A percentile compares a stretch with the other conserved stretches of the same genome.
phyloP scores from a whole-genome alignment of 2,888 invertebrate species.

The Chironomus tentans region DNA sequence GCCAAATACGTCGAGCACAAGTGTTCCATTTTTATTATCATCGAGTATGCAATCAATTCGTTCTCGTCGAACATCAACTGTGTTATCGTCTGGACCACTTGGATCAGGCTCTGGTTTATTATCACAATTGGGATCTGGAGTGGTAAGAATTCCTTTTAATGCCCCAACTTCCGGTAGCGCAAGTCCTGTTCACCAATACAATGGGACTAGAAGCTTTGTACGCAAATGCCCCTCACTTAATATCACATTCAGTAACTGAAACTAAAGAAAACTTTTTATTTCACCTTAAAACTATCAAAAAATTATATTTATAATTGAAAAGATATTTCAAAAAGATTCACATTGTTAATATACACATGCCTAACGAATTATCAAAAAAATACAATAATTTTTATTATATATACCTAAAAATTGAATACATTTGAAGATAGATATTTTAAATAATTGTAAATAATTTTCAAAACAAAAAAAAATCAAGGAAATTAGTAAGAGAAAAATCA shows the following conservation, averaged over 20 bases:
- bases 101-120: slow-evolving; percentile 66
- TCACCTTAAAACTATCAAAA: background rate
- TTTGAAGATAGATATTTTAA: no score
- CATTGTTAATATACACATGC: slow-evolving; percentile 39
- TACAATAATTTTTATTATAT: slow-evolving; percentile 15
- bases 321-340: slow-evolving; percentile 30
- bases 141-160: slow-evolving; percentile 75
- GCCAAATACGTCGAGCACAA: slow-evolving; percentile 76
- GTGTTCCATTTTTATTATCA: slow-evolving; percentile 75
- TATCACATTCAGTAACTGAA: slow-evolving; percentile 55
- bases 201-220: slow-evolving; percentile 51
- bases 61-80: slow-evolving; percentile 64
- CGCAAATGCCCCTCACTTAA: slow-evolving; percentile 70
- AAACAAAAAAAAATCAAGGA: no score
- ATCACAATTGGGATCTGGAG: slow-evolving; percentile 84
- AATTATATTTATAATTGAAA: background rate
- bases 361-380: slow-evolving; percentile 33
- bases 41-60: slow-evolving; percentile 68
- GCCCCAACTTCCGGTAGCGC: slow-evolving; percentile 54
- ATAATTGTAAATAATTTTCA: no score
- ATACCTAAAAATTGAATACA: background rate
- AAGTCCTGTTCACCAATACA: slow-evolving; percentile 50
- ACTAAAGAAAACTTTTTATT: background rate
- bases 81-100: slow-evolving; percentile 51
- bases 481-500: background rate